These are phyloP conservation scores for Toxotes chatareus DNA, from an alignment of 2,113 vertebrate genomes.

Conservation along the genomic window DNA sequence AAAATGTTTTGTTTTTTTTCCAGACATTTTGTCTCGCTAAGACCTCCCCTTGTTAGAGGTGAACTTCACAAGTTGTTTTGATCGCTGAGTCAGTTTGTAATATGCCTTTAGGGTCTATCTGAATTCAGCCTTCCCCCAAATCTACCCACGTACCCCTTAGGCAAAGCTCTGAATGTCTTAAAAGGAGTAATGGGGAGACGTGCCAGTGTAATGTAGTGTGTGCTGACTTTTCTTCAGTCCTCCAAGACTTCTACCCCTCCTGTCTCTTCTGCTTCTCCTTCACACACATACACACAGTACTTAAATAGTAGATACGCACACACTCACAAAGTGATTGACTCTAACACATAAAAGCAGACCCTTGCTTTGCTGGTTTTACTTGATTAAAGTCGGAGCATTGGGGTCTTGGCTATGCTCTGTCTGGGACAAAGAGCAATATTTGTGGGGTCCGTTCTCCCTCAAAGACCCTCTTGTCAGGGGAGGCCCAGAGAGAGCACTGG, in stretches of 20 bases:
- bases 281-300: conserved; percentile 38
- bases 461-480: conserved; percentile 87
- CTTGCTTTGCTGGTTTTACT: conserved; percentile 81
- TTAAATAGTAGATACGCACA: conserved; percentile 34
- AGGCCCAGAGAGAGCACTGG: conserved; percentile 87
- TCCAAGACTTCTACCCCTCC: conserved; percentile 58
- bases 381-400: conserved; percentile 80
- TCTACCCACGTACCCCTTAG: conserved; percentile 81
- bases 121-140: conserved; percentile 77
- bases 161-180: conserved; percentile 80
- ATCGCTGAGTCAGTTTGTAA: conserved; percentile 80
- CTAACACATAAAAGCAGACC: conserved; percentile 73
- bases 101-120: conserved; percentile 77
- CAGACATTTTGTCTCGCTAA: conserved; percentile 52
- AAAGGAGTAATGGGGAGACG: conserved; percentile 76
- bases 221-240: conserved; percentile 75
- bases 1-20: conserved; percentile 17
- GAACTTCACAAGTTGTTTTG: conserved; percentile 81
- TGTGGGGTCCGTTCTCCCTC: conserved; percentile 83
- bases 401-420: conserved; percentile 78
- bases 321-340: conserved; percentile 66
- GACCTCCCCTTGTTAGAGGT: conserved; percentile 74
- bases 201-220: conserved; percentile 77
- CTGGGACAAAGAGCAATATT: conserved; percentile 84
- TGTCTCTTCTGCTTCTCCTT: conserved; percentile 44